These are phyloP conservation scores for Emydocephalus ijimae DNA, from an alignment of 2,113 vertebrate species.

Conservation along the genomic window DNA sequence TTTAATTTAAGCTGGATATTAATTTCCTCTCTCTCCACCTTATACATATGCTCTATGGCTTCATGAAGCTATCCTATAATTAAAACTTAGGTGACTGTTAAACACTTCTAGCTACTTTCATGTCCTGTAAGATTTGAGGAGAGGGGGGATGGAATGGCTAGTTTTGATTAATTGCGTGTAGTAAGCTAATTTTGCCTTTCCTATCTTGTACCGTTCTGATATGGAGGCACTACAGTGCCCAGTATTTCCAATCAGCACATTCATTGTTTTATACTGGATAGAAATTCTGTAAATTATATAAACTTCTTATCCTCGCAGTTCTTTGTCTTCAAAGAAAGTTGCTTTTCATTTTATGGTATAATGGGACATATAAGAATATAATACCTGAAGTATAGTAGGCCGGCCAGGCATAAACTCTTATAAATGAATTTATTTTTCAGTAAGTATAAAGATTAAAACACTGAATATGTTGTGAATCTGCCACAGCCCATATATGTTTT, in stretches of 20 bases:
- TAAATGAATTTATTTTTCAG: not conserved
- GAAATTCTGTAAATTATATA: not conserved
- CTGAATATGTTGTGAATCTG: not conserved
- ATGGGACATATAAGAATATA: not conserved
- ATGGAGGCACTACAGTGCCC: not conserved
- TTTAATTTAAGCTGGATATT: not conserved
- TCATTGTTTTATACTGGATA: not conserved
- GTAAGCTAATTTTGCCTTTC: not conserved
- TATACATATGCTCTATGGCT: not conserved
- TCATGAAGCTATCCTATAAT: not conserved
- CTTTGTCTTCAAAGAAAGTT: not conserved
- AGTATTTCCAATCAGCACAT: not conserved
- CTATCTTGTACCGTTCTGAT: not conserved
- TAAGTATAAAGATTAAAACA: not conserved
- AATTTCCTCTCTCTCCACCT: not conserved
- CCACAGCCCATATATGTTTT: not conserved
- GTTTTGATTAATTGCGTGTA: not conserved
- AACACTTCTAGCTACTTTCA: not conserved
- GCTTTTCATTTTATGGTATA: not conserved
- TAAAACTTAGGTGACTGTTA: not conserved
- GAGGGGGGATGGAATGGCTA: not conserved
- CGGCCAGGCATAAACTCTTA: not conserved
- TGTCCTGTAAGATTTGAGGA: not conserved
- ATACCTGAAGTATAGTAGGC: not conserved
- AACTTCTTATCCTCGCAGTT: not conserved